Evolutionary conservation across 2,113 vertebrate species (phyloP).

Genomic region (Peromyscus leucopus): DNA sequence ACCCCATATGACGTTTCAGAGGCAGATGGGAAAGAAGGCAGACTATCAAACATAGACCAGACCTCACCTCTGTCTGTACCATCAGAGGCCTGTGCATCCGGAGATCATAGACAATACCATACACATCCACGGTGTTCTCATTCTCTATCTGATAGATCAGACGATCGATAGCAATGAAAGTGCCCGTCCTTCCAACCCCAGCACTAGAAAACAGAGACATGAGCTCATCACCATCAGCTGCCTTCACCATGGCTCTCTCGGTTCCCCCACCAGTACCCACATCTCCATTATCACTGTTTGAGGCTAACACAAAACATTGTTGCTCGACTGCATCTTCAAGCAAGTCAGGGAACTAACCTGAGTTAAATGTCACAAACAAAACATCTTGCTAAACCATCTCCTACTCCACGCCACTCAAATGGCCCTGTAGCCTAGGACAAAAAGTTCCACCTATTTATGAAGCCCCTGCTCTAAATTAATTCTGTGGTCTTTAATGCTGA

Average conservation of each 20-base stretch:
- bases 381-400: neutral
- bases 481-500: neutral
- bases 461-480: neutral
- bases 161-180: conserved; percentile 95
- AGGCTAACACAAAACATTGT: neutral
- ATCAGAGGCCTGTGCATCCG: conserved; percentile 96
- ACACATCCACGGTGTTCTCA: conserved; percentile 94
- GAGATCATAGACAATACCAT: conserved; percentile 92
- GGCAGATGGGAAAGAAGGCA: rapidly evolving
- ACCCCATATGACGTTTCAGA: neutral
- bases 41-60: rapidly evolving
- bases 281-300: neutral
- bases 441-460: neutral
- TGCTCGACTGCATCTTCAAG: neutral
- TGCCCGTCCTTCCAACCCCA: conserved; percentile 97
- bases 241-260: rapidly evolving
- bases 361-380: neutral
- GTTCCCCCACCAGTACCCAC: rapidly evolving
- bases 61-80: conserved; percentile 98
- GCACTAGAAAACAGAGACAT: conserved; percentile 88
- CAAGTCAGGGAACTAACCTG: neutral
- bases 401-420: neutral
- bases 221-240: rapidly evolving
- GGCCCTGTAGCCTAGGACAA: neutral
- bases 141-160: conserved; percentile 97